Percentiles rank a stretch among this genome's conserved stretches.
phyloP scores from a whole-genome alignment of 2,888 invertebrate genomes.

The Coenonympha glycerion region DNA sequence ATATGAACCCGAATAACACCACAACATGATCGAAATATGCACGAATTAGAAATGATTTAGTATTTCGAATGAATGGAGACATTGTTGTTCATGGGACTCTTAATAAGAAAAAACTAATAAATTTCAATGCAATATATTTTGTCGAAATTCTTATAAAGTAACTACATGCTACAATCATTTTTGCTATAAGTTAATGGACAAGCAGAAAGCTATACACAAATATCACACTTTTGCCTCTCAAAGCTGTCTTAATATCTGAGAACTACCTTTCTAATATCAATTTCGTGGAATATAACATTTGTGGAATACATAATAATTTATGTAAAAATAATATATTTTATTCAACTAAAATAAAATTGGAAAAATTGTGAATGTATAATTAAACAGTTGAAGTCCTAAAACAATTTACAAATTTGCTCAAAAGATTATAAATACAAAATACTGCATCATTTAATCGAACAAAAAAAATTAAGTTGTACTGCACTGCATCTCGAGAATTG shows the following conservation, averaged over 20 bases:
- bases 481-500: background rate
- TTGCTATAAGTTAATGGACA: constrained; percentile 19
- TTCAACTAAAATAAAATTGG: background rate
- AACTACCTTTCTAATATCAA: background rate
- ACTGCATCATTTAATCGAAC: background rate
- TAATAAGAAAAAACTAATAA: background rate
- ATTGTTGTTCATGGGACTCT: too few species aligned
- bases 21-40: too few species aligned
- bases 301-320: background rate
- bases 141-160: constrained; percentile 29
- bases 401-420: background rate
- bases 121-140: constrained; percentile 28
- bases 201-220: constrained; percentile 25
- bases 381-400: background rate
- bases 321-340: constrained; percentile 1
- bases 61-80: too few species aligned
- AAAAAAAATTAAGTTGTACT: background rate
- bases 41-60: too few species aligned
- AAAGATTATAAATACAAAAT: background rate
- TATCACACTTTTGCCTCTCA: constrained; percentile 29
- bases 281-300: constrained; percentile 1
- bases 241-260: constrained; percentile 20
- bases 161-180: constrained; percentile 17
- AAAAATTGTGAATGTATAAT: too few species aligned
- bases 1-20: too few species aligned